Conservation (phyloP, 2,888 invertebrate species). For the Resseliella maxima region DNA sequence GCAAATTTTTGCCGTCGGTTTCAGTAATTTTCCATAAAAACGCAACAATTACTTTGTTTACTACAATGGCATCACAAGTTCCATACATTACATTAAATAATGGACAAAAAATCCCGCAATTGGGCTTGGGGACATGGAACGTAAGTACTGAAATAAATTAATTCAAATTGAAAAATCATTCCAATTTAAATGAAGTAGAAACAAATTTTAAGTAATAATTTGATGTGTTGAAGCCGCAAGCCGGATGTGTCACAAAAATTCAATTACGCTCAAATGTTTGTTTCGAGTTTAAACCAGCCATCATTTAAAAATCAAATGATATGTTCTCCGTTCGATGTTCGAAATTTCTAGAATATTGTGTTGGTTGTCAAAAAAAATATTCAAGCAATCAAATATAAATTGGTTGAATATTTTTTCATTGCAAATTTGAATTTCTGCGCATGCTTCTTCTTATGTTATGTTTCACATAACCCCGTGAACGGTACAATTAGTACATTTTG, state of each 20-base stretch:
- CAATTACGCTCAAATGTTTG: too few relatives aligned
- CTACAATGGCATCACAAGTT: slow-evolving; percentile 67
- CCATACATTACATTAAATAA: slow-evolving; percentile 73
- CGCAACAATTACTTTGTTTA: neutral
- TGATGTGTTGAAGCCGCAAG: neutral
- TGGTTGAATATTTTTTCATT: too few relatives aligned
- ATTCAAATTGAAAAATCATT: slow-evolving; percentile 18
- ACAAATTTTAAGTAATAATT: neutral
- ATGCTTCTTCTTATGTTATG: too few relatives aligned
- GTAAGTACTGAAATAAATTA: slow-evolving; percentile 68
- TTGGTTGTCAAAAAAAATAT: too few relatives aligned
- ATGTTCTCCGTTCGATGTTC: too few relatives aligned
- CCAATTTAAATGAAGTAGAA: neutral
- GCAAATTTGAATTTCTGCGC: too few relatives aligned
- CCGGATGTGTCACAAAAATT: neutral
- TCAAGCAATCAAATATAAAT: too few relatives aligned
- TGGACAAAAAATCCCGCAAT: slow-evolving; percentile 73
- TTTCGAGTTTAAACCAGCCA: too few relatives aligned
- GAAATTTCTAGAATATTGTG: too few relatives aligned
- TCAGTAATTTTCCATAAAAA: slow-evolving; percentile 46
- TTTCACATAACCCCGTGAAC: too few relatives aligned
- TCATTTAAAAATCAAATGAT: too few relatives aligned
- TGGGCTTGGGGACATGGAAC: slow-evolving; percentile 86
- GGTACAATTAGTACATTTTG: too few relatives aligned
- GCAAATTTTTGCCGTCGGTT: neutral